Percentiles rank a stretch among this genome's conserved stretches.
Evolutionary conservation across 2,888 invertebrate genomes (phyloP).

Genomic region (Ophion ventricosus): DNA sequence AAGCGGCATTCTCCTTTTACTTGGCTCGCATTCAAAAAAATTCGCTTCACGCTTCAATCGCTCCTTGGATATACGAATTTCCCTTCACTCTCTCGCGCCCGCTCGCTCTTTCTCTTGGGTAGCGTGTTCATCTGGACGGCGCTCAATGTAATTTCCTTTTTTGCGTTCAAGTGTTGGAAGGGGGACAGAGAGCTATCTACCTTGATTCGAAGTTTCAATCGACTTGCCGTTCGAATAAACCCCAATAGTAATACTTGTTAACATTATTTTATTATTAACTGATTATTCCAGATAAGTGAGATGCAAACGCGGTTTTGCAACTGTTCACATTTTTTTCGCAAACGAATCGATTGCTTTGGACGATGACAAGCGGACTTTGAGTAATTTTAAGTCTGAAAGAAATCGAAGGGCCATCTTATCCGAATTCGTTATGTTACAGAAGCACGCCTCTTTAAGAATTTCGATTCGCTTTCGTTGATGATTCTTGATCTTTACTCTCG

Average conservation of each 20-base stretch:
- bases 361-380: neutral
- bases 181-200: neutral
- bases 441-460: constrained; percentile 35
- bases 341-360: too few relatives aligned
- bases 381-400: neutral
- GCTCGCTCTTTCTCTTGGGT: neutral
- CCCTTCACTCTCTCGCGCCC: constrained; percentile 46
- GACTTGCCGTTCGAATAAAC: neutral
- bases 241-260: neutral
- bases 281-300: neutral
- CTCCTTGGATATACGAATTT: constrained; percentile 12
- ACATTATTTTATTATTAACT: neutral
- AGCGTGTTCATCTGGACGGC: constrained; percentile 13
- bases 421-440: constrained; percentile 14
- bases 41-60: constrained; percentile 50
- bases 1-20: constrained; percentile 31
- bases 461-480: constrained; percentile 57
- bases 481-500: constrained; percentile 12
- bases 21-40: constrained; percentile 40
- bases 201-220: neutral
- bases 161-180: neutral
- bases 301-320: too few relatives aligned
- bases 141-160: neutral
- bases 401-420: neutral
- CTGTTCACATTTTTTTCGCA: too few relatives aligned